A percentile compares a stretch with the other conserved stretches of the same genome.
phyloP scores from a whole-genome alignment of 1,140 invertebrate species.

The Zaprionus taronus region DNA sequence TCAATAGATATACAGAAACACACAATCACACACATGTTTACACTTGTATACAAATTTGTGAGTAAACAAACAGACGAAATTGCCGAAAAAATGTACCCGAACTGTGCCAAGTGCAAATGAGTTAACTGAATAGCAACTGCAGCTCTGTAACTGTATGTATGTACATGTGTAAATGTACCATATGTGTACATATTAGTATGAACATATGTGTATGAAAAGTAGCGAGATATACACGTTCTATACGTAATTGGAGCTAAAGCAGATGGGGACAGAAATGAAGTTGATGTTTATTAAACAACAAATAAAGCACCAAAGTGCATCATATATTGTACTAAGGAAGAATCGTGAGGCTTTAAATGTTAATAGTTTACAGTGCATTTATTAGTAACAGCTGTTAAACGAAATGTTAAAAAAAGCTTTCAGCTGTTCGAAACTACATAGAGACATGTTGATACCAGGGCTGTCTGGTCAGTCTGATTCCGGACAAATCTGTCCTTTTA shows the following conservation, averaged over 20 bases:
- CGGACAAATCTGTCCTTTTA: too few species aligned
- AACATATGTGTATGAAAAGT: too few species aligned
- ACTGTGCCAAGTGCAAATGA: constrained; percentile 78
- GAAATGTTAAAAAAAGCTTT: not conserved
- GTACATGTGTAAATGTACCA: constrained; percentile 2
- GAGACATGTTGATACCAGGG: too few species aligned
- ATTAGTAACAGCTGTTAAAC: not conserved
- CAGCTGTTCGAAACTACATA: not conserved
- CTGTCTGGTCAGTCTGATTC: not conserved
- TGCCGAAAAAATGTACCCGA: constrained; percentile 57
- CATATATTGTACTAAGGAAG: too few species aligned
- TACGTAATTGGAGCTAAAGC: too few species aligned
- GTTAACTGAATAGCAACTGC: constrained; percentile 38
- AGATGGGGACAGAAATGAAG: too few species aligned
- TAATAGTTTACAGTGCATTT: not conserved
- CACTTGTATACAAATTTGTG: constrained; percentile 15
- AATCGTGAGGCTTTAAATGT: not conserved
- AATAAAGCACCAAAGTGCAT: too few species aligned
- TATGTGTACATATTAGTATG: not conserved
- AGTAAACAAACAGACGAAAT: constrained; percentile 59
- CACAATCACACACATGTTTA: constrained; percentile 2
- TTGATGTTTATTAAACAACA: too few species aligned
- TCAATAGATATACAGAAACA: constrained; percentile 43
- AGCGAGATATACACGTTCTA: too few species aligned
- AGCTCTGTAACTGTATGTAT: not conserved